phyloP scores from a whole-genome alignment of 1,140 invertebrate genomes.

The Onthophagus taurus region DNA sequence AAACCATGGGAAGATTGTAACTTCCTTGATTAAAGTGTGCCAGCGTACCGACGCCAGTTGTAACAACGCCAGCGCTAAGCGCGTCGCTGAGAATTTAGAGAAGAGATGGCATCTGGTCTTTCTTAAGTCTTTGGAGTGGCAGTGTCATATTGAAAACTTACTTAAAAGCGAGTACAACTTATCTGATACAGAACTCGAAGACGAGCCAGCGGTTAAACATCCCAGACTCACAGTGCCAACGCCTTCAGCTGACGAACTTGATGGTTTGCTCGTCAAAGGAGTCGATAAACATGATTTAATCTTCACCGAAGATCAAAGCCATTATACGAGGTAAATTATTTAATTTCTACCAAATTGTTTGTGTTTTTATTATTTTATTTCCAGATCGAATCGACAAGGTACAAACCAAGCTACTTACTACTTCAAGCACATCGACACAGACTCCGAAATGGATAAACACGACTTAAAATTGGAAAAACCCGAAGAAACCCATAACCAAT shows the following conservation, averaged over 20 bases:
- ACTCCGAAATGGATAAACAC: constrained; percentile 51
- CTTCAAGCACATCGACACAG: constrained; percentile 74
- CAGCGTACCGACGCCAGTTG: constrained; percentile 28
- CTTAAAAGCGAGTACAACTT: constrained; percentile 22
- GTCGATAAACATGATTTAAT: constrained; percentile 2
- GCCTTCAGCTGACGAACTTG: neutral
- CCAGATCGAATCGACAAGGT: constrained; percentile 52
- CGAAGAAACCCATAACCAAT: constrained; percentile 42
- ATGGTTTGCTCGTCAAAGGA: neutral
- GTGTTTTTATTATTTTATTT: constrained; percentile 9
- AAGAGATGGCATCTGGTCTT: constrained; percentile 81
- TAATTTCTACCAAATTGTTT: too few relatives aligned
- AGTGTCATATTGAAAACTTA: constrained; percentile 57
- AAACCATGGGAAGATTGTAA: constrained; percentile 72
- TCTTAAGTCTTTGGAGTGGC: constrained; percentile 80
- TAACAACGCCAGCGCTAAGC: constrained; percentile 34
- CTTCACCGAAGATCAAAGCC: neutral
- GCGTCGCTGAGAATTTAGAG: constrained; percentile 53
- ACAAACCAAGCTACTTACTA: constrained; percentile 75
- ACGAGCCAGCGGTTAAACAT: constrained; percentile 54
- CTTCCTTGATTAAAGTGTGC: constrained; percentile 64
- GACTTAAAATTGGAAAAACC: constrained; percentile 30
- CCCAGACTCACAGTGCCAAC: constrained; percentile 39
- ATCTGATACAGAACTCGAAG: constrained; percentile 44
- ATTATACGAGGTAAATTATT: neutral